Evolutionary conservation across 2,797 vertebrate species (phyloP), one percentile per base, ranked within the genome.

Genomic region (Pipistrellus nathusii): DNA sequence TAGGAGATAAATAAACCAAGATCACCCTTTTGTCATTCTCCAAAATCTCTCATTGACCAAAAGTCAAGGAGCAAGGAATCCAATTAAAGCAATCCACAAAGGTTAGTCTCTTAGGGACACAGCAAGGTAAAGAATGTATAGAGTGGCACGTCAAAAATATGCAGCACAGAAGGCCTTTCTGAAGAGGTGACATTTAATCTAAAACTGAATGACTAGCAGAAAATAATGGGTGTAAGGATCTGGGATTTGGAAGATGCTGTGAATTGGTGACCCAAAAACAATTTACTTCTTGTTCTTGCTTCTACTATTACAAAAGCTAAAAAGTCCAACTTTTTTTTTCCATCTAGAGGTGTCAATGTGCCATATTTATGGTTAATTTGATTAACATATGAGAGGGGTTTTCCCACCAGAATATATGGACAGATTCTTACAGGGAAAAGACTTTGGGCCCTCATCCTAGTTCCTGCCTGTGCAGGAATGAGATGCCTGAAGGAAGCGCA

Each of bases 161-260:
- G 51, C 51, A 57, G 46, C 46, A 30, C 85, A 80, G 92, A 68
- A 59, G 18, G 14, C 11, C 41, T 82, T 62, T 91, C 68, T 59
- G 46, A 81, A 72, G 25, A 89, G 35, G 69, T 78, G 69, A 76
- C 35, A 94, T 92, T 91, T 94, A 88, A 90, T 94, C 55, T 78
- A 78, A 94, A 73, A 66, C 35, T n/a, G 46, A 62, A 88, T 21
- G 51, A n/a, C 1, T 66, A 62, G 21, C 25, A 82, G 62, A 73
- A 94, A 94, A 76, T 71, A 32, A 32, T n/a, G 27, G 5, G 41
- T 93, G 44, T 76, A 81, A 57, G 90, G 14, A 1, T 41, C 20
- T 76, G 41, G 48, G 30, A 46, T 48, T 71, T 55, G 35, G 86
- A 94, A 57, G 14, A 14, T 41, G 9, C 35, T 62, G 0, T 77